Evolutionary conservation across 2,888 invertebrate species (phyloP), one percentile per base, ranked within the genome.

Genomic region (Hanleya hanleyi): DNA sequence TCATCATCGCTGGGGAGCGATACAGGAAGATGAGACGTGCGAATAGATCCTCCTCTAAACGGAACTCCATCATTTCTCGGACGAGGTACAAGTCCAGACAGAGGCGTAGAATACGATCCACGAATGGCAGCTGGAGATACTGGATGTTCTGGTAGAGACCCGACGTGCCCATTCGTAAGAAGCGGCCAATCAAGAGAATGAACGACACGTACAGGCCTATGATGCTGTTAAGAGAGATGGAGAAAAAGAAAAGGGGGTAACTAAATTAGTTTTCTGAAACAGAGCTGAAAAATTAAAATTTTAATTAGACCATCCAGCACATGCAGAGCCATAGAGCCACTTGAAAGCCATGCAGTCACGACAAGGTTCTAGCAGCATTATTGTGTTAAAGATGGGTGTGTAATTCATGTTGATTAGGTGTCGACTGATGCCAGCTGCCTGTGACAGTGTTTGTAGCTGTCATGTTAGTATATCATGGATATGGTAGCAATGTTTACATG

Each of bases 21-120:
- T 98, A 99, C 83, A 99, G 93, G 95, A 99, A 99, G 88, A 99
- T 95, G 70, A 99, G 92, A 93, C 99, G 99, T 74, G 99, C 98
- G 91, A 98, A 99, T 38, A 99, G 93, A 91, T 99, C 98, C 91
- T 99, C 99, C 91, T 99, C 99, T 62, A 99, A 92, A 9, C 94
- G 93, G 81, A 97, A 94, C 88, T 99, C 98, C 69, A 95, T 93
- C 70, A 97, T 97, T 91, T 99, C 99, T 65, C 99, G 94, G 12
- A 99, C 99, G 76, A 93, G 87, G 88, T 93, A 93, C 73, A 93
- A 92, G 82, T 93, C 92, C 50, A 92, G 88, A 82, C 92, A 93
- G 33, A 93, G 89, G 80, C 92, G 92, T 67, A 93, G 87, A 62
- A 93, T 88, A 75, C 92, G 87, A 83, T 93, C 93, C 0, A 93